Evolutionary conservation across 1,140 invertebrate species (phyloP).

Genomic region (Drosophila nigromelanica): DNA sequence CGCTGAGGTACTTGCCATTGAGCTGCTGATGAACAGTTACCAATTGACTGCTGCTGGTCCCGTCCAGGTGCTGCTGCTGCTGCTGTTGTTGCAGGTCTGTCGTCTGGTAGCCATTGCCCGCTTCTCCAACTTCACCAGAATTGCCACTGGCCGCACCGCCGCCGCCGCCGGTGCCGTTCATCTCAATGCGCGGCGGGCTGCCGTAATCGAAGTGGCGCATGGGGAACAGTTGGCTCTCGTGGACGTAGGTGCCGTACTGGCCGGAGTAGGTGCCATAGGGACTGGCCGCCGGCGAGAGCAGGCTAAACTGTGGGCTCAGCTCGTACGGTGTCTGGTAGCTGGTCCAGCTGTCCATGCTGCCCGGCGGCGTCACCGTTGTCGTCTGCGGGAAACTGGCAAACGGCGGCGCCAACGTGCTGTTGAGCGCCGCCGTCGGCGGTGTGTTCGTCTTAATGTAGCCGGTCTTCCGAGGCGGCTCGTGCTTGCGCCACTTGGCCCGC

Average conservation of each 20-base stretch:
- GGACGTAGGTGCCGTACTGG: conserved; percentile 82
- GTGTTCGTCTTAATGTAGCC: conserved; percentile 88
- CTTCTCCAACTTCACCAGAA: conserved; percentile 26
- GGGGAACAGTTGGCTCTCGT: conserved; percentile 81
- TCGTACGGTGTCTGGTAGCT: conserved; percentile 91
- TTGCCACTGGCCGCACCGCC: conserved; percentile 20
- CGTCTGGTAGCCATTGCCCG: conserved; percentile 58
- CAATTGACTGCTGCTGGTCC: conserved; percentile 38
- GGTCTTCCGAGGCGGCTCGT: conserved; percentile 97
- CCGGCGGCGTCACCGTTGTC: conserved; percentile 86
- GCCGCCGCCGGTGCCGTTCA: conserved; percentile 37
- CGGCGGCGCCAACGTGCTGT: conserved; percentile 87
- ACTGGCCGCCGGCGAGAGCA: conserved; percentile 88
- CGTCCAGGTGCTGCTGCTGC: conserved; percentile 50
- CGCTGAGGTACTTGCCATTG: conserved; percentile 72
- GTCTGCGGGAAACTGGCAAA: conserved; percentile 87
- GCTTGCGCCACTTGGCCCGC: conserved; percentile 98
- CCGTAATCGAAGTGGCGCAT: conserved; percentile 83
- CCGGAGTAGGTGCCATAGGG: conserved; percentile 85
- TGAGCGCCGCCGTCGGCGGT: conserved; percentile 85
- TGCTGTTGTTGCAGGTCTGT: conserved; percentile 51
- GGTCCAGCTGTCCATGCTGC: conserved; percentile 89
- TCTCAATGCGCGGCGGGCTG: conserved; percentile 78
- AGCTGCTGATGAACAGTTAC: conserved; percentile 65
- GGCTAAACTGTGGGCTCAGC: conserved; percentile 88